Base-by-base conservation (phyloP, 2,888 invertebrate genomes). In the Hyposoter didymator region DNA sequence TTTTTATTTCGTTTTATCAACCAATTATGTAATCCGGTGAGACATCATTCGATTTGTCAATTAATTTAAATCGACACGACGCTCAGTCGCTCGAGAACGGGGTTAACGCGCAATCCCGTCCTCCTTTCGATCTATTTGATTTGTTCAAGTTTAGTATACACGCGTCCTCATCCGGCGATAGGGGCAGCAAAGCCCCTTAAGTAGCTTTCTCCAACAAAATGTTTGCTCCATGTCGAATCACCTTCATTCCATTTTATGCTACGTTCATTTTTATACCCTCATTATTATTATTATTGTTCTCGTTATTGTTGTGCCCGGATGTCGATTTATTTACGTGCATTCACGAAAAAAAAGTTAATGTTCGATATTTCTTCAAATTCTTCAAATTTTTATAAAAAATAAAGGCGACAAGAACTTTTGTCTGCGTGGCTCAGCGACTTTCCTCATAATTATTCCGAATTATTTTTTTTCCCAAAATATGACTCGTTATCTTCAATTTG, bases 21-120 rank as follows among this genome's bases (percentile, higher is more conserved):
- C 75, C 47, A 19, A 17, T 76, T 28, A 19, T 8, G 39, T 67
- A 28, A 67, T 67, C 43, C 52, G 55, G n/a, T 28, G 59, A 7
- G n/a, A 28, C 17, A 19, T 7, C 14, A 49, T 79, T 39, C 32
- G 43, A 81, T 67, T 67, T 55, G 74, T 69, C 81, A 8, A 67
- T 67, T 32, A 74, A 17, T 39, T 22, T 66, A 64, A 22, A 43
- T 35, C 17, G 74, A 81, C 59, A 32, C 69, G 35, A 59, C 32
- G 39, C 1, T 28, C 7, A 22, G 4, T 22, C 69, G 35, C 14
- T 52, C 43, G 45, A 66, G 76, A 82, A 82, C 19, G 78, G 72
- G 82, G 72, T 72, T 82, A 66, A 73, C 78, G 47, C 72, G 70
- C 64, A 45, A 78, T 78, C 64, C 43, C 78, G 82, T n/a, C 82